Base-by-base conservation (phyloP, 2,113 vertebrate genomes). In the Notarius quadriscutis region DNA sequence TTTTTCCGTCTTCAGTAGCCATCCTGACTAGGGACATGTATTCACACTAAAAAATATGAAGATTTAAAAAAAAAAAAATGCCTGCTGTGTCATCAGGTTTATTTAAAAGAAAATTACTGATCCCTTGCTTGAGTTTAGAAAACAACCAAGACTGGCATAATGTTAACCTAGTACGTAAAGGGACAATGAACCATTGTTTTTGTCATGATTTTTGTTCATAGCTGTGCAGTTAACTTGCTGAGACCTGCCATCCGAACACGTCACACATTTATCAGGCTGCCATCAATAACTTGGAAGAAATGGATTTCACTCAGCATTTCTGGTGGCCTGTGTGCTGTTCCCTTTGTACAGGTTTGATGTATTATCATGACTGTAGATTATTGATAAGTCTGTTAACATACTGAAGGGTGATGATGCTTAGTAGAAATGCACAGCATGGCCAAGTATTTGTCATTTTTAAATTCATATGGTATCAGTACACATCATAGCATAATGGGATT, bases 301-400 rank as follows among this genome's bases (percentile, higher is more conserved):
- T 91, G 89, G 87, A 63, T 89, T 67, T 90, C 88, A 1, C 5
- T 92, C 41, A 78, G 90, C 14, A 65, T 89, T 60, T 71, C 86
- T 12, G 90, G 88, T 2, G 89, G 83, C 22, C 84, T 93, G 25
- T 93, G 91, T 85, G 92, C 92, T 3, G 87, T 93, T 51, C 92
- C 92, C 0, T 88, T 93, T 63, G 65, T 89, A 14, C 90, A 91
- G 92, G 92, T 93, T 74, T 50, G 63, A 15, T 74, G 8, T 5
- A 4, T 15, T 20, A 1, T 4, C 8, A 15, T 57, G 5, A 72
- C 1, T 78, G 14, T 5, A 65, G 7, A 57, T 84, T 84, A 17
- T 30, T 41, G 4, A 50, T 65, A 81, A 34, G n/a, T 58, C 25
- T 63, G 7, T 20, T 81, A 22, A n/a, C n/a, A 41, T 72, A 6